These are phyloP conservation scores for Cygnus buccinator DNA, from an alignment of 2,113 vertebrate genomes.

Conservation along the genomic window DNA sequence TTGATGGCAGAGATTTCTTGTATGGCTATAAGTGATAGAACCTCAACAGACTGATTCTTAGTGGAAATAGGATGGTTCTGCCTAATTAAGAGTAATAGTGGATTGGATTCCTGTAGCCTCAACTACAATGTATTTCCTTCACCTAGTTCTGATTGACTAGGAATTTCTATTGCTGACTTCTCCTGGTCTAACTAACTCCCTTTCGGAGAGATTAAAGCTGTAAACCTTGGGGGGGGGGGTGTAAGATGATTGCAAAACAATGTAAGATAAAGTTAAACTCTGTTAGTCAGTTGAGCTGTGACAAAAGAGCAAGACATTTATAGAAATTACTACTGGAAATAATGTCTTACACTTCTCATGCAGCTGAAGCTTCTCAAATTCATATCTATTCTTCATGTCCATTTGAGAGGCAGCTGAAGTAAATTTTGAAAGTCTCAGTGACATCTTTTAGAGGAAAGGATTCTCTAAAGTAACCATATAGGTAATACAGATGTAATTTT, in stretches of 20 bases:
- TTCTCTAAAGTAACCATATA: background rate
- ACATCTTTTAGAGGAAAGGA: background rate
- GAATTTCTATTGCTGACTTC: background rate
- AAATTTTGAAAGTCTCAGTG: background rate
- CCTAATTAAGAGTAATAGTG: background rate
- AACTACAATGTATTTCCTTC: background rate
- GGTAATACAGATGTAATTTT: background rate
- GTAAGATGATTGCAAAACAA: background rate
- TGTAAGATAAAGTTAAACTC: background rate
- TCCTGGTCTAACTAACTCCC: background rate
- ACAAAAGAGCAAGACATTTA: background rate
- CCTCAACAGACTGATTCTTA: background rate
- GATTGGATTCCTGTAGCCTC: background rate
- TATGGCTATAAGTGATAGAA: background rate
- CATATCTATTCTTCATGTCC: background rate
- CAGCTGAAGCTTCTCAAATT: background rate
- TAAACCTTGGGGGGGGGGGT: background rate
- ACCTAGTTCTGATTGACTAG: background rate
- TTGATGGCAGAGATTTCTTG: background rate
- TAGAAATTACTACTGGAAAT: background rate
- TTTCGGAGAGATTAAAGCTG: background rate
- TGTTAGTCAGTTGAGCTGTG: background rate
- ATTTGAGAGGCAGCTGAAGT: background rate
- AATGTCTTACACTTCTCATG: background rate
- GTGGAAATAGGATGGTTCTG: background rate